phyloP scores from a whole-genome alignment of 2,888 invertebrate genomes.

The Orchesella flavescens region DNA sequence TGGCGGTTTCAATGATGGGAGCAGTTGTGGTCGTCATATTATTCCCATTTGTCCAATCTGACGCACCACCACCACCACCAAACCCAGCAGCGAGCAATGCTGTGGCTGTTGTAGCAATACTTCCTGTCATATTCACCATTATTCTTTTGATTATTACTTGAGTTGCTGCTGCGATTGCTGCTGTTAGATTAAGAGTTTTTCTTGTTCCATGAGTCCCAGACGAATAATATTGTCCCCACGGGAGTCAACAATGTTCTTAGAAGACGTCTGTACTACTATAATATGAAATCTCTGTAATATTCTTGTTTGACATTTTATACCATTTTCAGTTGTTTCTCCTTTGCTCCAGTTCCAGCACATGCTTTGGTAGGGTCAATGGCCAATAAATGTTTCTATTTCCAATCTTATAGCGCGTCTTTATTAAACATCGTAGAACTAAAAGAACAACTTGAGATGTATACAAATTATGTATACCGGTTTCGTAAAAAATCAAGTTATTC shows the following conservation, averaged over 20 bases:
- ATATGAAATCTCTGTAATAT: constrained; percentile 6
- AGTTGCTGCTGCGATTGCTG: not conserved
- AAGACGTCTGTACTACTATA: not conserved
- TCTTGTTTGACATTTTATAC: constrained; percentile 39
- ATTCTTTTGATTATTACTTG: constrained; percentile 46
- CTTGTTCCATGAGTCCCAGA: constrained; percentile 47
- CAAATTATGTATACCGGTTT: not conserved
- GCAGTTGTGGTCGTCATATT: constrained; percentile 47
- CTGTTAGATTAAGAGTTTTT: constrained; percentile 10
- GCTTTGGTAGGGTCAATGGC: constrained; percentile 51
- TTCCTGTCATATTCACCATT: constrained; percentile 61
- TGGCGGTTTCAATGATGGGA: constrained; percentile 37
- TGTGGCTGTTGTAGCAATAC: constrained; percentile 46
- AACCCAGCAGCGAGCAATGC: constrained; percentile 47
- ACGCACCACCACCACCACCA: constrained; percentile 33
- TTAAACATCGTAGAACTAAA: not conserved
- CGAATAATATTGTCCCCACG: constrained; percentile 43
- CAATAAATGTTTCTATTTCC: constrained; percentile 52
- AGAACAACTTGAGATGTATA: not conserved
- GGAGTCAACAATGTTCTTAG: constrained; percentile 44
- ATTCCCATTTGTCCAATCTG: constrained; percentile 51
- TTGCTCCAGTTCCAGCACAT: constrained; percentile 25
- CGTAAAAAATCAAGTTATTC: constrained; percentile 41
- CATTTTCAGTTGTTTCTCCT: not conserved
- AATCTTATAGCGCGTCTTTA: not conserved